phyloP scores from a whole-genome alignment of 2,797 vertebrate genomes.

The Lepilemur septentrionalis region DNA sequence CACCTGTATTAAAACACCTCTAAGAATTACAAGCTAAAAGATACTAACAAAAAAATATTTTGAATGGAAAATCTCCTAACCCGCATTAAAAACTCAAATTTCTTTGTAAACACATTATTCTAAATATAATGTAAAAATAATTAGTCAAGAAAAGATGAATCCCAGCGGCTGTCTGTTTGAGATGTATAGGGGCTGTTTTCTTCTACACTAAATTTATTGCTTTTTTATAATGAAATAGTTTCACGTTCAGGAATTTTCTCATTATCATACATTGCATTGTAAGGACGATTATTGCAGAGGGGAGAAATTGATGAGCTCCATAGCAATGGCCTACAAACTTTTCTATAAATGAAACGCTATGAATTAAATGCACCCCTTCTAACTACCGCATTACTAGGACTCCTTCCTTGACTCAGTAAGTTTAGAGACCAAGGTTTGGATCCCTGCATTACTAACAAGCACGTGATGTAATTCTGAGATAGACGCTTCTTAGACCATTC shows the following conservation, averaged over 20 bases:
- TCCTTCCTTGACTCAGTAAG: neutral
- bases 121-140: conserved; percentile 9
- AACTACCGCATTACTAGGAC: rapidly evolving
- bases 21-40: neutral
- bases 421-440: neutral
- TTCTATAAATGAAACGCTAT: neutral
- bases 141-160: neutral
- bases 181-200: neutral
- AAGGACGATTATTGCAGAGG: neutral
- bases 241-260: conserved; percentile 15
- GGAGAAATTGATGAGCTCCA: neutral
- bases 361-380: neutral
- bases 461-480: neutral
- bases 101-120: neutral
- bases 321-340: neutral
- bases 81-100: neutral
- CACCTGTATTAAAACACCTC: neutral
- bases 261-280: neutral
- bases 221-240: conserved; percentile 12
- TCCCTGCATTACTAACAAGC: neutral
- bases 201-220: neutral
- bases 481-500: neutral
- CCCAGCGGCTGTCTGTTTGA: neutral
- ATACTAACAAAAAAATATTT: neutral
- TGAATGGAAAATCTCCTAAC: neutral